Evolutionary conservation across 2,797 vertebrate species (phyloP).

Genomic region (Tenualosa ilisha): DNA sequence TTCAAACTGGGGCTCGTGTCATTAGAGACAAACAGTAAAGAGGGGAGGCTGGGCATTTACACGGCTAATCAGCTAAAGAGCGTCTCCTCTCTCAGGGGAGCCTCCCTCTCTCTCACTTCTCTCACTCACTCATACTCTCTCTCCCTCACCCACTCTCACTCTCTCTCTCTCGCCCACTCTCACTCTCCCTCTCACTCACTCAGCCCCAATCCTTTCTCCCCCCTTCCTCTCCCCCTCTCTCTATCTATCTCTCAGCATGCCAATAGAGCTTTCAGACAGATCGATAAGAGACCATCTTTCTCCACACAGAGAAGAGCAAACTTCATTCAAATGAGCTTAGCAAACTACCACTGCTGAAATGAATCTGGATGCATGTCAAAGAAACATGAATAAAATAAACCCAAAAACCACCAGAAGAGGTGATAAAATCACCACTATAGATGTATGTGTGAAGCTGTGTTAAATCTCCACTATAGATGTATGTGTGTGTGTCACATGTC

Average conservation of each 20-base stretch:
- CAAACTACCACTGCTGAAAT: not conserved
- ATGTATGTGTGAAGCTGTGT: not conserved
- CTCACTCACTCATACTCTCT: not conserved
- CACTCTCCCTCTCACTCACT: not conserved
- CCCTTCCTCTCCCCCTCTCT: not conserved
- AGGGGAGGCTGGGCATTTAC: not conserved
- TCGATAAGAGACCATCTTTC: not conserved
- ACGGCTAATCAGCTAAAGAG: slow-evolving; percentile 16
- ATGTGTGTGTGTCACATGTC: not conserved
- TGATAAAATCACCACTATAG: not conserved
- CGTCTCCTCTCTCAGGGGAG: not conserved
- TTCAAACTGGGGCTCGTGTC: not conserved
- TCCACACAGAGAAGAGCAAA: not conserved
- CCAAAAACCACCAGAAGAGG: not conserved
- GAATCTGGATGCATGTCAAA: not conserved
- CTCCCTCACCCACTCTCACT: not conserved
- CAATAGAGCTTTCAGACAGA: slow-evolving; percentile 11
- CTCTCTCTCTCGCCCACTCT: not conserved
- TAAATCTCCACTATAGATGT: not conserved
- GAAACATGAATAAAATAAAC: not conserved
- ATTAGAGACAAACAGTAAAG: not conserved
- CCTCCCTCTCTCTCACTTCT: not conserved
- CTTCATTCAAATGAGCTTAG: not conserved
- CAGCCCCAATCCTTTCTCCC: not conserved
- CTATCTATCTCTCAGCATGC: not conserved